These are phyloP conservation scores for Capromys pilorides DNA, from an alignment of 2,797 vertebrate genomes.

Conservation along the genomic window DNA sequence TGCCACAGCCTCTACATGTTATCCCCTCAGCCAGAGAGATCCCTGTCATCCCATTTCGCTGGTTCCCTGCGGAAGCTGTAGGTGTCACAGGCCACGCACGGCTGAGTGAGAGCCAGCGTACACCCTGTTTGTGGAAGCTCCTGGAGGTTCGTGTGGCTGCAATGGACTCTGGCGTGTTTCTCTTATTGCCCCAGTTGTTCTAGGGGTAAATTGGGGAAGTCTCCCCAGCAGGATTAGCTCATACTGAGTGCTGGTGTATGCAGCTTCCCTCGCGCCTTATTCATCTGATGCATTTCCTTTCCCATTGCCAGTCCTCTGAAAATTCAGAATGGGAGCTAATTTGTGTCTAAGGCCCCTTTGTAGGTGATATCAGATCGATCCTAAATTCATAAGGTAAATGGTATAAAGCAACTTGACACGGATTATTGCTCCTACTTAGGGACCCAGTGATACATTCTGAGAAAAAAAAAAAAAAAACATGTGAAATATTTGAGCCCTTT, in stretches of 20 bases:
- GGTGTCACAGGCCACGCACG: background rate
- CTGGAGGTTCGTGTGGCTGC: background rate
- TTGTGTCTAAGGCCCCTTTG: background rate
- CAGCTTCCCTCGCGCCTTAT: background rate
- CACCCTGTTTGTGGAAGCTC: background rate
- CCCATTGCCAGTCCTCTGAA: background rate
- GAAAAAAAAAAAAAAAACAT: background rate
- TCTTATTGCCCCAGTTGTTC: background rate
- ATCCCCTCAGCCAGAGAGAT: background rate
- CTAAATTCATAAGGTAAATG: background rate
- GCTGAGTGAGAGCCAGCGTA: background rate
- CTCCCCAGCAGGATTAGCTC: background rate
- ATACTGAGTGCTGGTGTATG: fast-evolving
- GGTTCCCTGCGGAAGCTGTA: background rate
- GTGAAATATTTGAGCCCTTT: background rate
- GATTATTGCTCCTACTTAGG: background rate
- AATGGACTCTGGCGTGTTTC: background rate
- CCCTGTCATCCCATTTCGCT: background rate
- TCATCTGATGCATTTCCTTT: background rate
- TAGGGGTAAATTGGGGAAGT: background rate
- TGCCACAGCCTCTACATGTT: background rate
- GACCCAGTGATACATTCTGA: background rate
- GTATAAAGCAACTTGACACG: background rate
- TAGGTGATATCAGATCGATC: background rate
- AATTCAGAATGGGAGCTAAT: background rate